Base-by-base conservation (phyloP, 2,888 invertebrate species). In the Dasysyrphus albostriatus region DNA sequence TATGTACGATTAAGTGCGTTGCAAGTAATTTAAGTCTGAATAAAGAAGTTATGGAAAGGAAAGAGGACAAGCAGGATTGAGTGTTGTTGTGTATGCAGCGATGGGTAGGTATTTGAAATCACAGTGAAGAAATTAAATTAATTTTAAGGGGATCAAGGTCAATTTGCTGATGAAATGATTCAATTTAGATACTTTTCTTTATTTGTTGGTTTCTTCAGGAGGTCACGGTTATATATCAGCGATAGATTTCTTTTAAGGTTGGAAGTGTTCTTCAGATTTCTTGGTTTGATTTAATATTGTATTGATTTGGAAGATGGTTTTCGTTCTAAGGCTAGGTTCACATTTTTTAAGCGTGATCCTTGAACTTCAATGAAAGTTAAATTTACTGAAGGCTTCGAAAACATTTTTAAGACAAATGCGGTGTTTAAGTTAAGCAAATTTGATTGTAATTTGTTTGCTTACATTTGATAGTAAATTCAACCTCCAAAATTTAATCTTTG, bases 111-210 rank as follows among this genome's bases (percentile, higher is more conserved):
- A 19, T 59, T 59, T 24, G 19, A 39, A 59, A 59, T 59, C 8
- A 24, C 8, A 61, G 24, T 16, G 32, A 32, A 47, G 65, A 47
- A 29, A 65, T 63, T 32, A 44, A 44, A 63, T 65, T 47, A 65
- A n/a, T 32, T 47, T 65, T n/a, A 44, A 65, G 16, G 9, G 4
- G 29, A 65, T 47, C 65, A 65, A 65, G 65, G 65, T 65, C 47
- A 65, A 65, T 34, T 65, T 14, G 24, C 14, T 61, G 14, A 61
- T 61, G 61, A 47, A 65, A 16, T 47, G 3, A 34, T 65, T 47
- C 44, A 44, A 44, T 65, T 65, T 47, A 44, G 32, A 47, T 47
- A 29, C 12, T 16, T 10, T 65, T 61, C 37, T n/a, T 39, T 47
- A 14, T 29, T 39, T 39, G 16, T 19, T 39, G 10, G 8, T 42